These are phyloP conservation scores for Centropyge bicolor DNA, from an alignment of 2,797 vertebrate species.

Conservation along the genomic window DNA sequence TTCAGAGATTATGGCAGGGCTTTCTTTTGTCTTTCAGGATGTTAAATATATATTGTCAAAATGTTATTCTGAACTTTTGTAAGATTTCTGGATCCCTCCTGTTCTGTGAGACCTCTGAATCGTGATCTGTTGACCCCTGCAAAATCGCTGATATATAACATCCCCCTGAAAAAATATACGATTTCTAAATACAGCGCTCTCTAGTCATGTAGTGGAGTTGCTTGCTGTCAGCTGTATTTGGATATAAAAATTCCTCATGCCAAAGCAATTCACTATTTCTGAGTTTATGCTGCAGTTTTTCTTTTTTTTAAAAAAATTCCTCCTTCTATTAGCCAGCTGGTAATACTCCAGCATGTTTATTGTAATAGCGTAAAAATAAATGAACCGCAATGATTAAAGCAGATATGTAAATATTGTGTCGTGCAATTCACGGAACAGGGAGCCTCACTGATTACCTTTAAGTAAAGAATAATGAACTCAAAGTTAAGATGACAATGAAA, in stretches of 20 bases:
- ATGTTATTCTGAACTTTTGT: conserved; percentile 59
- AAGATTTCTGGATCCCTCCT: conserved; percentile 42
- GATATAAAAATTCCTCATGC: conserved; percentile 73
- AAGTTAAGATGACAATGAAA: conserved; percentile 73
- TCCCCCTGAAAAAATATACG: conserved; percentile 40
- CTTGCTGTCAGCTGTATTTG: conserved; percentile 51
- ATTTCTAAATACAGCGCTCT: conserved; percentile 23
- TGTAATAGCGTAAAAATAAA: conserved; percentile 83
- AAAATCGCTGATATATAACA: conserved; percentile 51
- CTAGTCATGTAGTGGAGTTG: conserved; percentile 18
- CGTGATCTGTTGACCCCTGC: conserved; percentile 51
- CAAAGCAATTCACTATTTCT: conserved; percentile 69
- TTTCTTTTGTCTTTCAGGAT: conserved; percentile 61
- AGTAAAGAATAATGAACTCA: conserved; percentile 84
- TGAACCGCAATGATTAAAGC: conserved; percentile 84
- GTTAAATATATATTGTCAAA: conserved; percentile 68
- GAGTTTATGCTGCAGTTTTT: conserved; percentile 57
- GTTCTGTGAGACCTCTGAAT: conserved; percentile 38
- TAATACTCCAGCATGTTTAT: conserved; percentile 82
- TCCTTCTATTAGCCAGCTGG: conserved; percentile 80
- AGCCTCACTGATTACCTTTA: conserved; percentile 83
- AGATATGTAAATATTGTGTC: conserved; percentile 82
- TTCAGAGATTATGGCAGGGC: conserved; percentile 65
- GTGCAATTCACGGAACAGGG: conserved; percentile 56
- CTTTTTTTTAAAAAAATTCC: conserved; percentile 65